Conservation (phyloP, 2,797 vertebrate genomes). For the Sebastes minor region DNA sequence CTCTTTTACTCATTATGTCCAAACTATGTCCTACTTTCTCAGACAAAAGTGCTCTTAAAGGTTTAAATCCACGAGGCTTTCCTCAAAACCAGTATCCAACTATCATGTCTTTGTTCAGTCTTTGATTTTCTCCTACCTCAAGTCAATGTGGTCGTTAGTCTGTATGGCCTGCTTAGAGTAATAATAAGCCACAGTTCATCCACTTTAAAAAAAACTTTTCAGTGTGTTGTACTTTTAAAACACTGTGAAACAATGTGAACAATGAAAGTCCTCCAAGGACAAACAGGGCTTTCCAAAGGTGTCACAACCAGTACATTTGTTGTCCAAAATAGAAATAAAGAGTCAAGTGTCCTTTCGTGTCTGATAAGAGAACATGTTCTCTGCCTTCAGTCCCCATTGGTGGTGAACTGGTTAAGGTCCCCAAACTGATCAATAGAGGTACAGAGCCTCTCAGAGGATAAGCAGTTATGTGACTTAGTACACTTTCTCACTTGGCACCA, state of each 20-base stretch:
- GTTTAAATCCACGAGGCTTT: background rate
- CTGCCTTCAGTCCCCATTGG: constrained; percentile 19
- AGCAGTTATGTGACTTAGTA: constrained; percentile 13
- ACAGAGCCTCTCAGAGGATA: constrained; percentile 19
- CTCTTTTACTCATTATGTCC: constrained; percentile 15
- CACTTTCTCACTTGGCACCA: constrained; percentile 9
- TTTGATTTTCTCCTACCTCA: constrained; percentile 4
- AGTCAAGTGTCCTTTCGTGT: constrained; percentile 37
- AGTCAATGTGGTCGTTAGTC: constrained; percentile 12
- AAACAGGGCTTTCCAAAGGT: constrained; percentile 7
- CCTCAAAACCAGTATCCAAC: background rate
- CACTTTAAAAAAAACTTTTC: constrained; percentile 1
- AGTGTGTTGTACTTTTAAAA: constrained; percentile 5
- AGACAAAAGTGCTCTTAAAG: background rate
- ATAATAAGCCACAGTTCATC: constrained; percentile 4
- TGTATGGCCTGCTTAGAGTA: background rate
- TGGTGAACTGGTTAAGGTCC: constrained; percentile 30
- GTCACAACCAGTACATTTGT: constrained; percentile 11
- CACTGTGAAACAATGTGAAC: background rate
- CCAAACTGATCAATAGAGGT: constrained; percentile 47
- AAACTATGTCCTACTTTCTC: background rate
- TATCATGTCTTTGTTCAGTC: background rate
- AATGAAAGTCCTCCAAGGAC: constrained; percentile 36
- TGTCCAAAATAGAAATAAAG: constrained; percentile 23
- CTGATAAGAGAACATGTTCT: constrained; percentile 16